Percentiles rank a stretch among this genome's conserved stretches.
Evolutionary conservation across 2,797 vertebrate genomes (phyloP).

Genomic region (Pangasius krempfi): DNA sequence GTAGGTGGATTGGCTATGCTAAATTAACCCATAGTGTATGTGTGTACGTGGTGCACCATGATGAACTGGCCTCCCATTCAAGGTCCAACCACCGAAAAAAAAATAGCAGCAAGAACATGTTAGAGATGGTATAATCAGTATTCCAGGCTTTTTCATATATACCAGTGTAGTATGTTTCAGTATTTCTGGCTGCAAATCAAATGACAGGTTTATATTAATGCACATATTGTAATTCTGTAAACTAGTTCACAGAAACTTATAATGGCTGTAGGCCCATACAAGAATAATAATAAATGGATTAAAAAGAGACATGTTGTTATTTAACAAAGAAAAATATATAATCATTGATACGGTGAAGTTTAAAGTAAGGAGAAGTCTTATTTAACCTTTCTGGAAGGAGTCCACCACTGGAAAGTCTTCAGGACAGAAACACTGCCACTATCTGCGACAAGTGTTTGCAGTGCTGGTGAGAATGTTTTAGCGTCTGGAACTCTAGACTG

Average conservation of each 20-base stretch:
- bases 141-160: neutral
- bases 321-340: neutral
- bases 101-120: neutral
- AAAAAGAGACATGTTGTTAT: neutral
- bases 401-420: neutral
- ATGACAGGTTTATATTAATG: neutral
- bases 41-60: neutral
- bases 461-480: neutral
- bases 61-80: neutral
- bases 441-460: neutral
- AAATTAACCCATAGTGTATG: neutral
- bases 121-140: neutral
- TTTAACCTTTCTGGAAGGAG: neutral
- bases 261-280: neutral
- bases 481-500: neutral
- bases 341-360: neutral
- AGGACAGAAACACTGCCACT: neutral
- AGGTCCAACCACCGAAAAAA: neutral
- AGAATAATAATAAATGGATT: neutral
- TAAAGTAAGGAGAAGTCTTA: neutral
- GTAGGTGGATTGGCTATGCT: neutral
- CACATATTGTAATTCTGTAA: neutral
- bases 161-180: neutral
- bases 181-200: neutral
- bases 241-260: neutral